Conservation (phyloP, 2,888 invertebrate genomes). For the Agonopterix subpropinquella region DNA sequence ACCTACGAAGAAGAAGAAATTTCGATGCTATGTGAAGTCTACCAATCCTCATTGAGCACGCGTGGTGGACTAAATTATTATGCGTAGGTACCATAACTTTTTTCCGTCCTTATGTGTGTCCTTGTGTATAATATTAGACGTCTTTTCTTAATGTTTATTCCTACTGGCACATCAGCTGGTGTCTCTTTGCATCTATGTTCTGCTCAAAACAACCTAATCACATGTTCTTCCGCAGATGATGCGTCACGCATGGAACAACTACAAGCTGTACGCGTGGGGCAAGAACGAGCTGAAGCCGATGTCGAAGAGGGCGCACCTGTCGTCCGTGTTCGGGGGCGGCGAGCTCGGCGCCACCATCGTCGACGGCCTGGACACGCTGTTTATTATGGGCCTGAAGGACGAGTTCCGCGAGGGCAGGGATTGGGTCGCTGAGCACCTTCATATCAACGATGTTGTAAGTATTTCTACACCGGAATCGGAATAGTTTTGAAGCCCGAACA, state of each 20-base stretch:
- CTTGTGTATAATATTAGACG: no score
- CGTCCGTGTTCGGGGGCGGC: conserved; percentile 91
- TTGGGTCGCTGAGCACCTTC: conserved; percentile 92
- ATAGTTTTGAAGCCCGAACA: no score
- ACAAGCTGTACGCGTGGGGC: conserved; percentile 98
- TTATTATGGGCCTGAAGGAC: conserved; percentile 95
- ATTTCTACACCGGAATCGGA: background rate
- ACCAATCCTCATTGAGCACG: no score
- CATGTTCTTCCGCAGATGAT: conserved; percentile 87
- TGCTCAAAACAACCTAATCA: background rate
- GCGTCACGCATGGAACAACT: conserved; percentile 98
- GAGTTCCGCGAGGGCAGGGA: conserved; percentile 95
- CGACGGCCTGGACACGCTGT: conserved; percentile 97
- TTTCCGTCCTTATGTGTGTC: no score
- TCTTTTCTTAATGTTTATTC: no score
- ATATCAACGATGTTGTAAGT: conserved; percentile 82
- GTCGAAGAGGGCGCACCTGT: conserved; percentile 90
- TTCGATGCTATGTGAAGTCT: no score
- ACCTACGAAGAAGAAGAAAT: no score
- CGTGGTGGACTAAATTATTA: no score
- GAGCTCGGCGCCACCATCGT: conserved; percentile 95
- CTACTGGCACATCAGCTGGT: background rate
- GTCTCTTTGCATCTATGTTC: background rate
- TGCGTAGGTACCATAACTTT: no score
- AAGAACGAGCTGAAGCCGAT: conserved; percentile 97